Evolutionary conservation across 2,797 vertebrate species (phyloP).

Genomic region (Moxostoma hubbsi): DNA sequence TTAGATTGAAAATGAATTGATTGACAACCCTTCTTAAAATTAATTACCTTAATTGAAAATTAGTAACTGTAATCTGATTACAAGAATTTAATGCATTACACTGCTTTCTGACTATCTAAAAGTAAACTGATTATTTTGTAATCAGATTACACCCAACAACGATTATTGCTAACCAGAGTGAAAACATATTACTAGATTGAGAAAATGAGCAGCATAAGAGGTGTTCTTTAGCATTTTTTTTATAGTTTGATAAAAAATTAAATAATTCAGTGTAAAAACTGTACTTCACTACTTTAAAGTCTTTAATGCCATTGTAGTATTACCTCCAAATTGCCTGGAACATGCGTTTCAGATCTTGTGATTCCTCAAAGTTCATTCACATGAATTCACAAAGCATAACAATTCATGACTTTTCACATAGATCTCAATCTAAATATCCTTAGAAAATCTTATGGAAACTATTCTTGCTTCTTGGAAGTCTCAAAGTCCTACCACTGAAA

Average conservation of each 20-base stretch:
- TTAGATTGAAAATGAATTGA: too few species aligned
- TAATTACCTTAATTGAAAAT: too few species aligned
- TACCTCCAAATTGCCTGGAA: neutral
- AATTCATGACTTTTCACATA: slow-evolving; percentile 13
- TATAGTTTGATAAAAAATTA: neutral
- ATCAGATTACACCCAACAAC: too few species aligned
- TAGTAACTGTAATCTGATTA: too few species aligned
- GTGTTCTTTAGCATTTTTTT: too few species aligned
- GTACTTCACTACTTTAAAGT: neutral
- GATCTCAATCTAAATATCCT: neutral
- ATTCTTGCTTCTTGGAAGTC: neutral
- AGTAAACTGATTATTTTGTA: too few species aligned
- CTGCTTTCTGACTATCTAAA: too few species aligned
- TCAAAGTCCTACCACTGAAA: neutral
- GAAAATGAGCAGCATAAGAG: too few species aligned
- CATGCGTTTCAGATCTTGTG: slow-evolving; percentile 33
- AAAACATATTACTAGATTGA: too few species aligned
- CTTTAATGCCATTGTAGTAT: neutral
- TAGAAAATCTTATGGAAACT: neutral
- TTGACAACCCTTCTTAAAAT: too few species aligned
- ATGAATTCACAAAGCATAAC: slow-evolving; percentile 12
- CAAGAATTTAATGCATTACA: too few species aligned
- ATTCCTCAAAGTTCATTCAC: slow-evolving; percentile 31
- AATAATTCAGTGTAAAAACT: neutral
- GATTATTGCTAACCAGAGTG: too few species aligned